Conservation (phyloP, 1,140 invertebrate genomes). For the Leucophenga varia region DNA sequence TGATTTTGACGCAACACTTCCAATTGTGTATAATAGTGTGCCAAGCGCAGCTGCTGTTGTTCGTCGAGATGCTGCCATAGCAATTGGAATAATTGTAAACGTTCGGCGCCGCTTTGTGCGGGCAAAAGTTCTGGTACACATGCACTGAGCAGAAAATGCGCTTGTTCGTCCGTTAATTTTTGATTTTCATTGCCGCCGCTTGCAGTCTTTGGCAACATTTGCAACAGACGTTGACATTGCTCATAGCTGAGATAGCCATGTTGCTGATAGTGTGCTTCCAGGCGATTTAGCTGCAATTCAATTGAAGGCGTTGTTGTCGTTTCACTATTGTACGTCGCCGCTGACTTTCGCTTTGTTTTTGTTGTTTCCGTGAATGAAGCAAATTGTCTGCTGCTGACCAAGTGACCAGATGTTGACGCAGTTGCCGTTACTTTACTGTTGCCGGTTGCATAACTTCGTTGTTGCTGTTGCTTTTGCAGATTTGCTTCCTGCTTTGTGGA, state of each 20-base stretch:
- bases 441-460: no score
- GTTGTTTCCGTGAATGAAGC: no score
- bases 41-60: slow-evolving; percentile 20
- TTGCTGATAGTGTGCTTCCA: slow-evolving; percentile 38
- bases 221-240: slow-evolving; percentile 26
- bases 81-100: slow-evolving; percentile 25
- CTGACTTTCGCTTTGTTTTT: no score
- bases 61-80: slow-evolving; percentile 36
- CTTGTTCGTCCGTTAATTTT: slow-evolving; percentile 19
- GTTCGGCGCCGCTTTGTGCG: slow-evolving; percentile 19
- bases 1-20: slow-evolving; percentile 37
- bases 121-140: slow-evolving; percentile 42
- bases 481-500: no score
- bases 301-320: not conserved
- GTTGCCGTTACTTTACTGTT: no score
- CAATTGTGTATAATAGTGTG: slow-evolving; percentile 32
- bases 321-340: no score
- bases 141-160: slow-evolving; percentile 35
- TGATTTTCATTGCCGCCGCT: not conserved
- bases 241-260: slow-evolving; percentile 26
- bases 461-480: no score
- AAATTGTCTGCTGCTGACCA: no score
- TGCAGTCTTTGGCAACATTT: slow-evolving; percentile 7
- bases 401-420: no score
- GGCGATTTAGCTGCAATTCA: slow-evolving; percentile 24